Conservation (phyloP, 2,797 vertebrate genomes). For the Orientallactaga sibirica region DNA sequence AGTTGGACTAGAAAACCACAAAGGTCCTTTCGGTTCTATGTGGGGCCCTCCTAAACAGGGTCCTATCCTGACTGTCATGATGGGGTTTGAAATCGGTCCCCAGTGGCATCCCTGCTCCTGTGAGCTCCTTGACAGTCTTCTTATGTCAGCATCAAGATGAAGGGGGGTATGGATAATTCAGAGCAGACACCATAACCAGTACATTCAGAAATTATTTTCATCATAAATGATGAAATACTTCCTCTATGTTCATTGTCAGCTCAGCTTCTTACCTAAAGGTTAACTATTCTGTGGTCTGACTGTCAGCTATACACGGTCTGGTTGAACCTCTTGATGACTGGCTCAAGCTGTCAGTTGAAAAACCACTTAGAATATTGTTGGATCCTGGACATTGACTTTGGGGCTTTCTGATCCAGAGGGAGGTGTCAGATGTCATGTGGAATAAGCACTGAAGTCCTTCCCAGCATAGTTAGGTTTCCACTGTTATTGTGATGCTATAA, state of each 20-base stretch:
- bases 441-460: slow-evolving; percentile 53
- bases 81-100: slow-evolving; percentile 11
- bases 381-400: slow-evolving; percentile 25
- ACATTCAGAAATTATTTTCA: slow-evolving; percentile 50
- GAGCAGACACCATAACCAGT: background rate
- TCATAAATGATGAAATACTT: slow-evolving; percentile 44
- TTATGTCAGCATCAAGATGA: background rate
- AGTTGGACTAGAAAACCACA: background rate
- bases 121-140: background rate
- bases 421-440: slow-evolving; percentile 64
- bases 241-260: slow-evolving; percentile 28
- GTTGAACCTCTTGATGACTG: slow-evolving; percentile 29
- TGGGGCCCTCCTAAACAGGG: background rate
- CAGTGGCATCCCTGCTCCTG: background rate
- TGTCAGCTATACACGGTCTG: slow-evolving; percentile 22
- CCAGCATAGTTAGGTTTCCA: slow-evolving; percentile 57
- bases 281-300: background rate
- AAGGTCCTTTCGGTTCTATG: background rate
- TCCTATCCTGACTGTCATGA: background rate
- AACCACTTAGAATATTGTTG: slow-evolving; percentile 52
- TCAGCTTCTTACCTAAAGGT: slow-evolving; percentile 55
- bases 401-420: slow-evolving; percentile 58
- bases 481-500: slow-evolving; percentile 40
- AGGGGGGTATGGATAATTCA: background rate
- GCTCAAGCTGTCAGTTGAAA: background rate